These are phyloP conservation scores for Epinephelus lanceolatus DNA, from an alignment of 2,113 vertebrate species.

Conservation along the genomic window DNA sequence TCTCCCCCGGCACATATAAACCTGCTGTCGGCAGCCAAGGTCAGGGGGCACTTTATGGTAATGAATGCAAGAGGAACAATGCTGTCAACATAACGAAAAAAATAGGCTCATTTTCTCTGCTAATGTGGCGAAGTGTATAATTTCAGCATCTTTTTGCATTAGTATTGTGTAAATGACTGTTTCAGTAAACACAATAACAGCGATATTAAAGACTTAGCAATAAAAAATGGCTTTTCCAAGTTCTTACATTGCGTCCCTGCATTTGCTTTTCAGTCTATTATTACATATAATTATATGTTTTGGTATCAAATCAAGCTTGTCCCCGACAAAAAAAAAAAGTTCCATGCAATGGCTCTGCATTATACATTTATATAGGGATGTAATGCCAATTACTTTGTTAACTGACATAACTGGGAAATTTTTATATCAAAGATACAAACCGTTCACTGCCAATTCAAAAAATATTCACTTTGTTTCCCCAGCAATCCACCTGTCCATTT, in stretches of 20 bases:
- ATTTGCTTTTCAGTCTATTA: not conserved
- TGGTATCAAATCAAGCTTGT: not conserved
- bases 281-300: no score
- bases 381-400: not conserved
- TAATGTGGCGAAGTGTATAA: not conserved
- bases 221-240: not conserved
- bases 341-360: not conserved
- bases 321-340: not conserved
- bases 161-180: not conserved
- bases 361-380: not conserved
- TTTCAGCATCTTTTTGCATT: not conserved
- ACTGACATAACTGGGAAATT: not conserved
- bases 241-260: not conserved
- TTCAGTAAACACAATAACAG: not conserved
- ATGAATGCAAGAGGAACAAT: slow-evolving; percentile 7
- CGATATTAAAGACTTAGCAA: not conserved
- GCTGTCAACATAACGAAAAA: not conserved
- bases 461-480: not conserved
- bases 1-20: slow-evolving; percentile 4
- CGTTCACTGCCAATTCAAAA: not conserved
- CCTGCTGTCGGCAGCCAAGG: slow-evolving; percentile 8
- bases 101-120: slow-evolving; percentile 13
- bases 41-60: slow-evolving; percentile 12
- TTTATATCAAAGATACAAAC: not conserved
- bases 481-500: not conserved